Conservation (phyloP, 2,888 invertebrate genomes). For the Pterostichus madidus region DNA sequence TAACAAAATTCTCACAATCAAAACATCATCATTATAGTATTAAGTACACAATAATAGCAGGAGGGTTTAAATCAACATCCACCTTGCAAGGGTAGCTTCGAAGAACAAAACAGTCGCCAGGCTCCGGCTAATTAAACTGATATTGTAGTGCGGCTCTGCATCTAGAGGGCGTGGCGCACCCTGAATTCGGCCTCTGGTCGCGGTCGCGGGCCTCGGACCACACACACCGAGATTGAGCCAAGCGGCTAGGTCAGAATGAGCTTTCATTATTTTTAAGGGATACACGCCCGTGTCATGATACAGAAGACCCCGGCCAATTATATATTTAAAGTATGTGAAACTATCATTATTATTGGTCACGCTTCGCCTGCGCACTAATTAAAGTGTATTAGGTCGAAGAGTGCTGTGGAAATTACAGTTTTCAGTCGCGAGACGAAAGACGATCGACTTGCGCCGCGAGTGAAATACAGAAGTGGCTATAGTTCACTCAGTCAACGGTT, state of each 20-base stretch:
- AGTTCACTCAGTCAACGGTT: conserved; percentile 5
- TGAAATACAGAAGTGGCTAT: conserved; percentile 16
- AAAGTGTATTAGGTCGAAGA: conserved; percentile 64
- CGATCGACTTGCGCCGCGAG: conserved; percentile 22
- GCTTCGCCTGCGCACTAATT: conserved; percentile 64
- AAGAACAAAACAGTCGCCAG: background rate
- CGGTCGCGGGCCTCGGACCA: conserved; percentile 36
- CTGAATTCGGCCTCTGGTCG: conserved; percentile 41
- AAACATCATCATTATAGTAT: background rate
- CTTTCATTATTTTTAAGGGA: conserved; percentile 63
- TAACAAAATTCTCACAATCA: background rate
- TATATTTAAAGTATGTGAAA: conserved; percentile 67
- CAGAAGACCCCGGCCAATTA: conserved; percentile 56
- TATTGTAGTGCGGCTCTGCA: conserved; percentile 24
- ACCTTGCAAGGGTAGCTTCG: conserved; percentile 1
- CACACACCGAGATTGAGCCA: conserved; percentile 51
- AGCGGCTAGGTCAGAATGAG: conserved; percentile 47
- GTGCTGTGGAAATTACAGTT: conserved; percentile 57
- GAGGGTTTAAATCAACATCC: conserved; percentile 4
- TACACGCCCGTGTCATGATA: conserved; percentile 60
- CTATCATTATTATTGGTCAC: conserved; percentile 67
- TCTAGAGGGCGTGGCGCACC: conserved; percentile 32
- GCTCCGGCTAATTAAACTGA: conserved; percentile 21
- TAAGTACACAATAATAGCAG: background rate
- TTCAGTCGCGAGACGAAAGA: conserved; percentile 45